phyloP scores from a whole-genome alignment of 1,140 invertebrate genomes.

The Paralvinella palmiformis region DNA sequence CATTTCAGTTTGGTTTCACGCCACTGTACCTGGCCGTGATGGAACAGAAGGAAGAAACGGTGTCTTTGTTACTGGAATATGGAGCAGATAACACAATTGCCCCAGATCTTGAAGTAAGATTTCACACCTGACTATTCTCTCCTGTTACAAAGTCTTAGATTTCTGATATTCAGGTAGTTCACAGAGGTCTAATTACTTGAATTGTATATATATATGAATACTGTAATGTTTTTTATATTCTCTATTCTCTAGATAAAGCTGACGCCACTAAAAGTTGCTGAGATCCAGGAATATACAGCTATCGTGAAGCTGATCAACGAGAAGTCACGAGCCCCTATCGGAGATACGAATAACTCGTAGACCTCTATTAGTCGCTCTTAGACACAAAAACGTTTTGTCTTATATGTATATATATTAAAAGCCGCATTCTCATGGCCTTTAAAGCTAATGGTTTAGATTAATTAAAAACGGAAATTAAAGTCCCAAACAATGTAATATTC shows the following conservation, averaged over 20 bases:
- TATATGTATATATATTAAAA: neutral
- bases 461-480: neutral
- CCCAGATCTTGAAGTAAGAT: conserved; percentile 61
- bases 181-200: neutral
- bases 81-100: conserved; percentile 86
- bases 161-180: neutral
- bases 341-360: no score
- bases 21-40: conserved; percentile 93
- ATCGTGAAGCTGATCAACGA: neutral
- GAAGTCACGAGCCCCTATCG: no score
- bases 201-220: no score
- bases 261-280: neutral
- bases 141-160: neutral
- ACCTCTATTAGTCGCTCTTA: no score
- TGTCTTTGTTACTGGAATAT: conserved; percentile 81
- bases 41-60: conserved; percentile 88
- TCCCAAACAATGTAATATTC: no score
- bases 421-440: neutral
- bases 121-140: neutral
- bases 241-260: no score
- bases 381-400: no score
- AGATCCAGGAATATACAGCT: neutral
- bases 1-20: conserved; percentile 84
- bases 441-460: neutral
- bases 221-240: no score